These are phyloP conservation scores for Catharus minimus DNA, from an alignment of 2,113 vertebrate genomes.

Conservation along the genomic window DNA sequence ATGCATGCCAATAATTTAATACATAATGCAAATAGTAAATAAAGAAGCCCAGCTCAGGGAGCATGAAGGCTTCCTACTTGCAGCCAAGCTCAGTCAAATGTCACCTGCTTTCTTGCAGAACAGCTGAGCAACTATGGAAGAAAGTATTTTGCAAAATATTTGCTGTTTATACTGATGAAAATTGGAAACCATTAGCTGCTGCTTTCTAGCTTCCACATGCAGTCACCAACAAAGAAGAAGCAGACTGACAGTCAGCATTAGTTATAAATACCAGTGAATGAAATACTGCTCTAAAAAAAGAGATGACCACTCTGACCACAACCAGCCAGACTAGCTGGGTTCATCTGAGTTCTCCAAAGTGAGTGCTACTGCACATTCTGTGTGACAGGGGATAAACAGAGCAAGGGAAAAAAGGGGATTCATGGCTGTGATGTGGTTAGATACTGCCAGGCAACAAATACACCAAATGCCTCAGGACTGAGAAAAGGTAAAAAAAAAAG, in stretches of 20 bases:
- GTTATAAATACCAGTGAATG: neutral
- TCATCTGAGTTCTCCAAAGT: neutral
- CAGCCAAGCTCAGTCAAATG: neutral
- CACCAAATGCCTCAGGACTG: neutral
- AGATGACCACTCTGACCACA: neutral
- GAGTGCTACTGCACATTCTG: neutral
- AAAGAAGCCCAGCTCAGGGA: neutral
- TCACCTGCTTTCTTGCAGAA: neutral
- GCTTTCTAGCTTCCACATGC: neutral
- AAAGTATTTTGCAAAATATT: neutral
- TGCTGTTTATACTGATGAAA: neutral
- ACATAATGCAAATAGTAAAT: neutral
- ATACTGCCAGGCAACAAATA: neutral
- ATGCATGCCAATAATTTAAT: neutral
- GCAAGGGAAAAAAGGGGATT: neutral
- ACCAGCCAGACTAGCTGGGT: neutral
- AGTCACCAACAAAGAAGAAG: neutral
- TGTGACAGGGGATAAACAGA: neutral
- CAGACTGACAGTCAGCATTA: neutral
- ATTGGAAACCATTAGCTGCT: neutral
- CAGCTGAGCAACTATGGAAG: neutral
- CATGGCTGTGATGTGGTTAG: neutral
- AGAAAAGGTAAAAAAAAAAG: neutral
- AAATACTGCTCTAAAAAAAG: neutral
- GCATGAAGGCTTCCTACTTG: neutral